These are phyloP conservation scores for Gonioctena quinquepunctata DNA, from an alignment of 1,140 invertebrate genomes.

Conservation along the genomic window DNA sequence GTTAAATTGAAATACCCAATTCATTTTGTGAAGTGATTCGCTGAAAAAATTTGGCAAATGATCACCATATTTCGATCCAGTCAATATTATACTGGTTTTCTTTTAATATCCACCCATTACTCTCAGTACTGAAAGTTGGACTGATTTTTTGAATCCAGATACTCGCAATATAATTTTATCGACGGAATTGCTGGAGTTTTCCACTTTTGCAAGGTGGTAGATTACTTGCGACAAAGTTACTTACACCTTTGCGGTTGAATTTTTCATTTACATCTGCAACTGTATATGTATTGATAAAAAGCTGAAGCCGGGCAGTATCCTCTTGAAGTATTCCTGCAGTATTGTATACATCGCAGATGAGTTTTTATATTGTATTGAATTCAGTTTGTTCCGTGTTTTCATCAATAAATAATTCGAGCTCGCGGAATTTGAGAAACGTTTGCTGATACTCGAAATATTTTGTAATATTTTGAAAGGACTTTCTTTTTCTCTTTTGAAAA, in stretches of 20 bases:
- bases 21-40: too few species aligned
- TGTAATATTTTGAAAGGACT: too few species aligned
- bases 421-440: background rate
- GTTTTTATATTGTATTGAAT: background rate
- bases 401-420: background rate
- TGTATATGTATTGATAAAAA: background rate
- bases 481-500: too few species aligned
- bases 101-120: background rate
- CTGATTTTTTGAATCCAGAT: constrained; percentile 58
- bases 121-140: background rate
- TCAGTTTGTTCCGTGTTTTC: background rate
- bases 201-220: background rate
- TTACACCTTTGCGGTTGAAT: too few species aligned
- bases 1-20: too few species aligned
- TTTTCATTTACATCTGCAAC: background rate
- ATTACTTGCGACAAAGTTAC: background rate
- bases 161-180: constrained; percentile 60
- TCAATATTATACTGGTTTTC: too few species aligned
- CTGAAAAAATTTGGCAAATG: too few species aligned
- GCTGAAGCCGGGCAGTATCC: background rate
- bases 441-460: background rate
- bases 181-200: constrained; percentile 49
- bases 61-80: too few species aligned
- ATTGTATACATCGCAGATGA: background rate
- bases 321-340: background rate